A percentile compares a stretch with the other conserved stretches of the same genome.
Conservation (phyloP, 35 echinoderm and acorn worm genomes). For the Hemicentrotus pulcherrimus region DNA sequence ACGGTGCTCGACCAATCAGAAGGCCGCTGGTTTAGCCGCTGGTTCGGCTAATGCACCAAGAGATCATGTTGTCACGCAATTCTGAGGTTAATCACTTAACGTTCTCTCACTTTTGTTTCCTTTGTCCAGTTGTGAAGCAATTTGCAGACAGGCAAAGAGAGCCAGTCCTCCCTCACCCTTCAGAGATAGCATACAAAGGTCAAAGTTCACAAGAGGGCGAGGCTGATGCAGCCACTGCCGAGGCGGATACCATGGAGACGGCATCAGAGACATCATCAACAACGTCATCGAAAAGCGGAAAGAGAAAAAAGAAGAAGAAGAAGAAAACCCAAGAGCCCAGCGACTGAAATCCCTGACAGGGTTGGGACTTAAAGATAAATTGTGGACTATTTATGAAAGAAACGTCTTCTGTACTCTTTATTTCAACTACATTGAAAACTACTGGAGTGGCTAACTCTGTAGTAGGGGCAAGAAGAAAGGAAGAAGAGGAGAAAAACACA, state of each 20-base stretch:
- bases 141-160: constrained; percentile 30
- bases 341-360: neutral
- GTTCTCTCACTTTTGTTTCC: neutral
- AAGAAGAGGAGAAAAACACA: too few relatives aligned
- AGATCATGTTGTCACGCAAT: neutral
- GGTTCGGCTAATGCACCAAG: too few relatives aligned
- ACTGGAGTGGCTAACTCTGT: too few relatives aligned
- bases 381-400: neutral
- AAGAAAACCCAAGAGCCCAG: constrained; percentile 17
- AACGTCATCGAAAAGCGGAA: neutral
- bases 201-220: neutral
- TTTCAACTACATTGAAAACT: too few relatives aligned
- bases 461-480: too few relatives aligned
- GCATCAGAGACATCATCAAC: constrained; percentile 24
- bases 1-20: too few relatives aligned
- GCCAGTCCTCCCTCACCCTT: constrained; percentile 28
- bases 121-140: neutral
- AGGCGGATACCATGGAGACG: neutral
- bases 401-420: too few relatives aligned
- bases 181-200: neutral
- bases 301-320: constrained; percentile 38
- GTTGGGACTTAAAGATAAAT: neutral
- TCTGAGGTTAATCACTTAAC: neutral
- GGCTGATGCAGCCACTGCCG: neutral
- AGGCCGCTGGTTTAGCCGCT: too few relatives aligned